These are phyloP conservation scores for Panagrolaimus sp. DNA, from an alignment of 1,140 invertebrate genomes.

Conservation along the genomic window DNA sequence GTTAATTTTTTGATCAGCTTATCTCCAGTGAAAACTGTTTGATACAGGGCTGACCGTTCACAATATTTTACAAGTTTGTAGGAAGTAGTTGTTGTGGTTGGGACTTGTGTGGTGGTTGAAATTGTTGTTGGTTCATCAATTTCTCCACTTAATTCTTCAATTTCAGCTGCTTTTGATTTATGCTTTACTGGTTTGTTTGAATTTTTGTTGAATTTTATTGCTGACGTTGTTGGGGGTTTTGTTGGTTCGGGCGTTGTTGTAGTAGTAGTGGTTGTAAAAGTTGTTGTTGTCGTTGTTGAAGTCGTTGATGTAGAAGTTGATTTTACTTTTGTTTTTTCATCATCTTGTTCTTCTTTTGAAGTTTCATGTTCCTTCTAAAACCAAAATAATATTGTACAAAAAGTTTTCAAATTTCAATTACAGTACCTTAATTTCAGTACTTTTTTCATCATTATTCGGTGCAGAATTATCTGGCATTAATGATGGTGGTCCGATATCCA, in stretches of 20 bases:
- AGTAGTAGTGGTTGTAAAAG: slow-evolving; percentile 5
- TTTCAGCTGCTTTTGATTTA: slow-evolving; percentile 11
- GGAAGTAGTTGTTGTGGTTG: slow-evolving; percentile 17
- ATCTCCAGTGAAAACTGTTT: slow-evolving; percentile 52
- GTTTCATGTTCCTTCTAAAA: slow-evolving; percentile 39
- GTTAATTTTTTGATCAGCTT: slow-evolving; percentile 43
- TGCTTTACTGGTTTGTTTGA: background rate
- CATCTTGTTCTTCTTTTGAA: slow-evolving; percentile 19
- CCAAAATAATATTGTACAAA: slow-evolving; percentile 30
- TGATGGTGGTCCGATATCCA: background rate
- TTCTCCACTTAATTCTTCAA: slow-evolving; percentile 17
- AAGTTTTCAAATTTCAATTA: background rate
- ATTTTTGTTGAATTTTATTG: background rate
- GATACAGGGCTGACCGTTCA: slow-evolving; percentile 48
- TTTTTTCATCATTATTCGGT: no score
- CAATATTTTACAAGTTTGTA: slow-evolving; percentile 54
- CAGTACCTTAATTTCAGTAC: no score
- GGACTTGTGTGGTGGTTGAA: slow-evolving; percentile 18
- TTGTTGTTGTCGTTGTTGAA: slow-evolving; percentile 17
- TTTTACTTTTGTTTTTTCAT: background rate
- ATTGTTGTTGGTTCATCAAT: slow-evolving; percentile 1
- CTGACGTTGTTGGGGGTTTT: background rate
- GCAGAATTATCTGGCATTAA: no score
- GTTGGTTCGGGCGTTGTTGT: slow-evolving; percentile 2
- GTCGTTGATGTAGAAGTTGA: slow-evolving; percentile 19